These are phyloP conservation scores for Amniataba percoides DNA, from an alignment of 2,797 vertebrate genomes.

Conservation along the genomic window DNA sequence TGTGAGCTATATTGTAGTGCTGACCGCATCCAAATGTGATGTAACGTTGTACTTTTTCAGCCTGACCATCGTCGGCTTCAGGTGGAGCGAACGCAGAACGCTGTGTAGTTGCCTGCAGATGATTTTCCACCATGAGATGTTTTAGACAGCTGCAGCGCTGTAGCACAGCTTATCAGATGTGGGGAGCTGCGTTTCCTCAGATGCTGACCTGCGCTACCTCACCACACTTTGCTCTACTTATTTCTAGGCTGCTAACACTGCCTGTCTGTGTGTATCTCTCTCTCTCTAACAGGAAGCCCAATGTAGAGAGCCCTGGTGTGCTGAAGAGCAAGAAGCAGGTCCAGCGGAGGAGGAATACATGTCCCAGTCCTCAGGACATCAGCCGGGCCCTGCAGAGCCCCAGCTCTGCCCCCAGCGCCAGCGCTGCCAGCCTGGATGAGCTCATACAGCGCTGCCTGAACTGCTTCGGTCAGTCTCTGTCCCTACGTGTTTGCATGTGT, in stretches of 20 bases:
- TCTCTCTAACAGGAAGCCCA: conserved; percentile 85
- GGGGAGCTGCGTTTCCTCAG: conserved; percentile 55
- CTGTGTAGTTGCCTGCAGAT: conserved; percentile 13
- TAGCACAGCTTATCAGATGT: conserved; percentile 70
- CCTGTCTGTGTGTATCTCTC: neutral
- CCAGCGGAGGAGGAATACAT: conserved; percentile 90
- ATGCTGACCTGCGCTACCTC: conserved; percentile 54
- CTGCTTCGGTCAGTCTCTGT: conserved; percentile 87
- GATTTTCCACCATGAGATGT: conserved; percentile 8
- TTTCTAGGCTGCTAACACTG: conserved; percentile 43
- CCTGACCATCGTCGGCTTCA: neutral
- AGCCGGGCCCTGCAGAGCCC: conserved; percentile 87
- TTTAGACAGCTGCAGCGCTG: conserved; percentile 44
- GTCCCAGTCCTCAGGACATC: conserved; percentile 92
- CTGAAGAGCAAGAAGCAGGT: conserved; percentile 77
- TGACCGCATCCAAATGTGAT: conserved; percentile 14
- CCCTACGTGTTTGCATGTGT: conserved; percentile 22
- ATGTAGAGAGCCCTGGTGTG: conserved; percentile 75
- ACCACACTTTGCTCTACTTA: conserved; percentile 63
- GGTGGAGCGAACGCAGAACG: conserved; percentile 1
- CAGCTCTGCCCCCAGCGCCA: conserved; percentile 78
- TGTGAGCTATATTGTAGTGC: neutral
- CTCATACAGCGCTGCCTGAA: conserved; percentile 91
- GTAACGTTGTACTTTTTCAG: conserved; percentile 24
- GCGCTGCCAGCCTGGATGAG: conserved; percentile 89